Evolutionary conservation across 2,113 vertebrate genomes (phyloP).

Genomic region (Malurus alboscapulatus): DNA sequence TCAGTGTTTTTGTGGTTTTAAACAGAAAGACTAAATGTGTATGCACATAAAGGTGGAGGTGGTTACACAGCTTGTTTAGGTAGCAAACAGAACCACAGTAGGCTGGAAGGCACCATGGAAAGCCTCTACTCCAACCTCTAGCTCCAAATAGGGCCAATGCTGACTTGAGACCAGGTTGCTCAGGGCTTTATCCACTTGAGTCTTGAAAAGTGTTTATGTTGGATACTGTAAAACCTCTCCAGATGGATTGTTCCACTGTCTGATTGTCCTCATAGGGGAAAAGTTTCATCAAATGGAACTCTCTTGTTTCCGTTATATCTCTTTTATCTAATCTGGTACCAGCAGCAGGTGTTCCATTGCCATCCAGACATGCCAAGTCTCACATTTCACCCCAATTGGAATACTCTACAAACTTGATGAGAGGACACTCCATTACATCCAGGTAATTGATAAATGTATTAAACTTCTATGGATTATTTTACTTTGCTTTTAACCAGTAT

Average conservation of each 20-base stretch:
- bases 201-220: neutral
- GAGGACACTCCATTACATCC: neutral
- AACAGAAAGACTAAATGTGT: neutral
- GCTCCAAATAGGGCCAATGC: neutral
- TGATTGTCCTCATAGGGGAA: neutral
- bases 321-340: neutral
- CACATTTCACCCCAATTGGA: neutral
- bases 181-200: neutral
- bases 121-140: neutral
- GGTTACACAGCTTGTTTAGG: neutral
- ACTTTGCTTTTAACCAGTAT: neutral
- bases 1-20: neutral
- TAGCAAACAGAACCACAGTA: neutral
- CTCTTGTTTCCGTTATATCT: neutral
- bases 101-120: neutral
- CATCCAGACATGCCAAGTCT: neutral
- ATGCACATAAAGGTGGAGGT: accelerated
- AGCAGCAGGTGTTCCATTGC: neutral
- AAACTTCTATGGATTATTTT: neutral
- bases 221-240: neutral
- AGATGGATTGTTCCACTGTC: neutral
- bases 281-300: neutral
- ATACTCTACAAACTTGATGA: neutral
- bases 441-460: neutral
- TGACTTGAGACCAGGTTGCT: neutral